Percentiles rank a stretch among this genome's conserved stretches.
These are phyloP conservation scores for Pachydiplax longipennis DNA, from an alignment of 2,888 invertebrate species.

Conservation along the genomic window DNA sequence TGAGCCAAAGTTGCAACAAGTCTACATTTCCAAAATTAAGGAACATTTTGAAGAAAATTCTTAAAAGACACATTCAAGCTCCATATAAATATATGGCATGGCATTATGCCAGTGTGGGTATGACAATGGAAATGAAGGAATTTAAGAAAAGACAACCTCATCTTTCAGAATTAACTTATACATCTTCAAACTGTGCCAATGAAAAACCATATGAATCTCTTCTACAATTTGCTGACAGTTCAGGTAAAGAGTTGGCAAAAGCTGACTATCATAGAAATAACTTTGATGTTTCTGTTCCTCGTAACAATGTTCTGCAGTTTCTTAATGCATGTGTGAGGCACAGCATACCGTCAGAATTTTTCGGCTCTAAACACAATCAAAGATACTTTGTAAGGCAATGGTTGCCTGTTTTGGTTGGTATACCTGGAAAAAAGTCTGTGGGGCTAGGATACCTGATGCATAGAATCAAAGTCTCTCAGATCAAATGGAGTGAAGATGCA, in stretches of 20 bases:
- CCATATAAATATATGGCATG: slow-evolving; percentile 18
- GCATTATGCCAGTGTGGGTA: not conserved
- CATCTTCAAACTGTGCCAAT: not conserved
- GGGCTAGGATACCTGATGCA: not conserved
- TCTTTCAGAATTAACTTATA: too few species aligned
- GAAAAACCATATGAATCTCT: not conserved
- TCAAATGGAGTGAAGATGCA: not conserved
- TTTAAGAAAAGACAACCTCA: not conserved
- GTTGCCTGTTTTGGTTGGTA: not conserved
- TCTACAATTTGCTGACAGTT: not conserved
- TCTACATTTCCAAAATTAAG: not conserved
- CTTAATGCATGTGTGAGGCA: not conserved
- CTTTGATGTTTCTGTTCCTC: not conserved
- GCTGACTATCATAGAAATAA: not conserved
- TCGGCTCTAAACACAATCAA: not conserved
- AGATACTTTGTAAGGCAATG: not conserved
- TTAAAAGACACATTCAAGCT: not conserved
- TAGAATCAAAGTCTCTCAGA: not conserved
- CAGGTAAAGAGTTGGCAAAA: not conserved
- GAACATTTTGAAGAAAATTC: not conserved
- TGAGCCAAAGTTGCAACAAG: not conserved
- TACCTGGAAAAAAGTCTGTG: not conserved
- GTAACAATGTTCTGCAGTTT: not conserved
- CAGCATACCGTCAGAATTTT: not conserved
- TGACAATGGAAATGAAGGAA: not conserved